A percentile compares a stretch with the other conserved stretches of the same genome.
Evolutionary conservation across 1,140 invertebrate species (phyloP).

Genomic region (Magallana ariakensis): DNA sequence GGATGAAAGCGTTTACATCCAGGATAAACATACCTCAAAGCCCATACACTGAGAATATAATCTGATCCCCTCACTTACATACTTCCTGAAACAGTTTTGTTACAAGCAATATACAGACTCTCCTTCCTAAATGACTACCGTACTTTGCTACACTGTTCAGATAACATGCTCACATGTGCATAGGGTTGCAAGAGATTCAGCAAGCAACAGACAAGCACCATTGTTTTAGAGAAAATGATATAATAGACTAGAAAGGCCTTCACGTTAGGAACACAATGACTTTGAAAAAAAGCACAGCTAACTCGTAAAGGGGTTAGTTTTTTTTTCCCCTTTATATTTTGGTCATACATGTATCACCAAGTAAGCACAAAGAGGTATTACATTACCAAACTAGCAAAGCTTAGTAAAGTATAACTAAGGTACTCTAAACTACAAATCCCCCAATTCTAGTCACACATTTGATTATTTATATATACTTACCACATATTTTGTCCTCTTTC

Average conservation of each 20-base stretch:
- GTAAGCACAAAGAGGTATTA: too few relatives aligned
- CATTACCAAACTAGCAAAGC: too few relatives aligned
- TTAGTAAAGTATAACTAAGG: too few relatives aligned
- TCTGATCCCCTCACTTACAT: constrained; percentile 3
- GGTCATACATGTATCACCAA: too few relatives aligned
- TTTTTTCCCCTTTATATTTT: not conserved
- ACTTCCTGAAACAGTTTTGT: constrained; percentile 1
- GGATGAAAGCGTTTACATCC: not conserved
- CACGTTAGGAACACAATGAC: not conserved
- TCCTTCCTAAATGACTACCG: not conserved
- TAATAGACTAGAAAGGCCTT: not conserved
- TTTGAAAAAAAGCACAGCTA: not conserved
- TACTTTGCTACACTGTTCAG: not conserved
- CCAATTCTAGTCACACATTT: not conserved
- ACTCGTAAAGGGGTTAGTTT: not conserved
- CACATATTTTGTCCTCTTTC: not conserved
- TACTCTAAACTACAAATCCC: not conserved
- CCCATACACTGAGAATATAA: not conserved
- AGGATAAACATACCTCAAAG: constrained; percentile 15
- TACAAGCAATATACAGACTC: not conserved
- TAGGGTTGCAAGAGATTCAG: too few relatives aligned
- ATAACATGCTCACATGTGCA: too few relatives aligned
- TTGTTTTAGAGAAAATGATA: not conserved
- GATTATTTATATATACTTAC: not conserved
- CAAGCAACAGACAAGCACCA: not conserved